phyloP scores from a whole-genome alignment of 2,888 invertebrate genomes.

The Agelastica alni region DNA sequence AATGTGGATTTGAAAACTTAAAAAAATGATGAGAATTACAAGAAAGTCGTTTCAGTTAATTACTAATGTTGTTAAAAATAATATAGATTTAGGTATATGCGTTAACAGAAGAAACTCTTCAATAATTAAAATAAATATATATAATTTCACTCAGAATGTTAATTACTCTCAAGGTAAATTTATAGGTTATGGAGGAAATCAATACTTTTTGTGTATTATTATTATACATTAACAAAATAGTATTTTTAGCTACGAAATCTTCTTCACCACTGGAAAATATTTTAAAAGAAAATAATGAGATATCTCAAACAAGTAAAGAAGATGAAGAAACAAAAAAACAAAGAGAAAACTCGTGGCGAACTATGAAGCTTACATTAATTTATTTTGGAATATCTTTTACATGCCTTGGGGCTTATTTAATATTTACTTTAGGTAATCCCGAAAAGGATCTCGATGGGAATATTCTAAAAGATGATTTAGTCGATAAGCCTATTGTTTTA shows the following conservation, averaged over 20 bases:
- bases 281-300: conserved; percentile 39
- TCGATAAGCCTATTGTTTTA: conserved; percentile 65
- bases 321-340: conserved; percentile 46
- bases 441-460: conserved; percentile 73
- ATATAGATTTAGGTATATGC: conserved; percentile 27
- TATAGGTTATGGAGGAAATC: conserved; percentile 25
- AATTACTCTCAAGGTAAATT: conserved; percentile 25
- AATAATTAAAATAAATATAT: conserved; percentile 29
- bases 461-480: conserved; percentile 75
- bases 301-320: conserved; percentile 34
- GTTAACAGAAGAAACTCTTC: conserved; percentile 28
- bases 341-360: conserved; percentile 49
- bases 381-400: conserved; percentile 66
- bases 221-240: background rate
- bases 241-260: conserved; percentile 25
- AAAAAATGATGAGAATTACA: conserved; percentile 39
- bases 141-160: conserved; percentile 29
- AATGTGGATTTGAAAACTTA: background rate
- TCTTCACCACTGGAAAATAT: conserved; percentile 41
- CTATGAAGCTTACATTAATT: conserved; percentile 51
- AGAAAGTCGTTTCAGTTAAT: conserved; percentile 34
- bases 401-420: conserved; percentile 63
- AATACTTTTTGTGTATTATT: conserved; percentile 4
- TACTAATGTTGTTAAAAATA: conserved; percentile 35
- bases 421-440: conserved; percentile 76